phyloP scores from a whole-genome alignment of 30 jellyfish, hydroid and myxozoan species.

The Clytia hemisphaerica region DNA sequence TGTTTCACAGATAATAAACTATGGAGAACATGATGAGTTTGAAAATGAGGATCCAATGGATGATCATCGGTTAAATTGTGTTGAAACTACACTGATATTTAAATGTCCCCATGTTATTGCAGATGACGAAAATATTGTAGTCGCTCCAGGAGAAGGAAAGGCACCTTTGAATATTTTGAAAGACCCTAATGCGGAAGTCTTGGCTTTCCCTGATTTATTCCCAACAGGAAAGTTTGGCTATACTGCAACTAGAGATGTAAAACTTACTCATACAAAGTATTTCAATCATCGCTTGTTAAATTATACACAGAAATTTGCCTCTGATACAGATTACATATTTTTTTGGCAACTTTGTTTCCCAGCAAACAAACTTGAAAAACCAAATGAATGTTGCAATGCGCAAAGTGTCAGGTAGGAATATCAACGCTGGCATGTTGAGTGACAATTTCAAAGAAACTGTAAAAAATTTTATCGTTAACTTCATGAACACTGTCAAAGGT shows the following conservation, averaged over 20 bases:
- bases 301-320: constrained; percentile 7
- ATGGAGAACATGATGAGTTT: no score
- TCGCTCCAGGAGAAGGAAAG: no score
- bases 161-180: no score
- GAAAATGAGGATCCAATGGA: no score
- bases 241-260: constrained; percentile 11
- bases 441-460: constrained; percentile 17
- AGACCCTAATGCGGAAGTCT: no score
- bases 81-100: no score
- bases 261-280: constrained; percentile 25
- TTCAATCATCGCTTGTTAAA: constrained; percentile 25
- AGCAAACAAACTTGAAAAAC: constrained; percentile 12
- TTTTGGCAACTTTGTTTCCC: constrained; percentile 17
- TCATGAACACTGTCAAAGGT: constrained; percentile 33
- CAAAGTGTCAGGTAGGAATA: background rate
- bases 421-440: constrained; percentile 21
- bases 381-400: constrained; percentile 19
- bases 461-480: background rate
- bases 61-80: no score
- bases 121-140: no score
- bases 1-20: no score
- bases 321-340: constrained; percentile 27
- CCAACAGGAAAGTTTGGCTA: constrained; percentile 40
- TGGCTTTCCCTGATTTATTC: constrained; percentile 21
- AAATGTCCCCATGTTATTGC: no score